phyloP scores from a whole-genome alignment of 2,797 vertebrate species.

The Phyllotis vaccarum region DNA sequence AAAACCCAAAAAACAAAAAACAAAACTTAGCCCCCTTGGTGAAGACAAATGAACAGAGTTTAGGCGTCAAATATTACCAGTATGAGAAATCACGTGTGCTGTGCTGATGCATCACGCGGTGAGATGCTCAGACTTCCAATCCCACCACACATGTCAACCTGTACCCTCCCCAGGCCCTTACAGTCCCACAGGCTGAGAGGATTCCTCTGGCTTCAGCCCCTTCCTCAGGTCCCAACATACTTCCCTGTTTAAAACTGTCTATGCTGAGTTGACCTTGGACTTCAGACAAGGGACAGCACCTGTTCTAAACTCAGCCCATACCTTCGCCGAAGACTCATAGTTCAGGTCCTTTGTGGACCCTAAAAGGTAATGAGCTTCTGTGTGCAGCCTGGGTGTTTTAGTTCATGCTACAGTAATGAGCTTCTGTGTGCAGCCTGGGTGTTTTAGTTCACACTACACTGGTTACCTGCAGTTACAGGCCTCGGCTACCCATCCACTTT shows the following conservation, averaged over 20 bases:
- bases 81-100: background rate
- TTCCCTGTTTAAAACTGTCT: too few relatives aligned
- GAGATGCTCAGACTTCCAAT: background rate
- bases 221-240: too few relatives aligned
- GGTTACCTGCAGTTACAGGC: background rate
- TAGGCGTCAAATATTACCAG: background rate
- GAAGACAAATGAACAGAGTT: background rate
- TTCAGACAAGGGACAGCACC: background rate
- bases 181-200: background rate
- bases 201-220: background rate
- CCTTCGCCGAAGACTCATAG: too few relatives aligned
- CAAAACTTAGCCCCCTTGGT: background rate
- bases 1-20: too few relatives aligned
- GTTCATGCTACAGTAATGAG: too few relatives aligned
- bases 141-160: background rate
- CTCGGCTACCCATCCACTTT: background rate
- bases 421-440: background rate
- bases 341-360: background rate
- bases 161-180: background rate
- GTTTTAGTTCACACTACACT: background rate
- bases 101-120: background rate
- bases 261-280: background rate
- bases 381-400: too few relatives aligned
- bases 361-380: too few relatives aligned
- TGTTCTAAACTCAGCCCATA: background rate